These are phyloP conservation scores for Characodon lateralis DNA, from an alignment of 2,797 vertebrate genomes.

Conservation along the genomic window DNA sequence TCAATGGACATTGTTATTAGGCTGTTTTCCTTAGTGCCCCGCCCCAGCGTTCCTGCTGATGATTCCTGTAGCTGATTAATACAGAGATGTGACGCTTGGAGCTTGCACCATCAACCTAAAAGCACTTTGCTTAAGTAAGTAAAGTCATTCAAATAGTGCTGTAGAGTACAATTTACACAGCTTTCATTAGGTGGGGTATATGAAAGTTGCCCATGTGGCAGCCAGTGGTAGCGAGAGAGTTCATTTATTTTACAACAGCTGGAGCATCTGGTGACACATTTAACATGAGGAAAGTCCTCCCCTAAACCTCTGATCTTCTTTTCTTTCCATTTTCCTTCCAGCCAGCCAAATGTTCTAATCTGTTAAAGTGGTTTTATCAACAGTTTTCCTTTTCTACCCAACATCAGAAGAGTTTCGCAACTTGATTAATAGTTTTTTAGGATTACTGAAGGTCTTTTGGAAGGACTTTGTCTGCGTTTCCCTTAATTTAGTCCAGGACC, in stretches of 20 bases:
- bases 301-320: not conserved
- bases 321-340: not conserved
- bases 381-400: not conserved
- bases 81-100: slow-evolving; percentile 5
- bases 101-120: slow-evolving; percentile 52
- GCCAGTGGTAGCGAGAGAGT: not conserved
- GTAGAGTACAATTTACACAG: slow-evolving; percentile 6
- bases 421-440: not conserved
- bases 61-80: slow-evolving; percentile 52
- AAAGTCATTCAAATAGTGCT: slow-evolving; percentile 35
- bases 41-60: slow-evolving; percentile 32
- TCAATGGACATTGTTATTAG: slow-evolving; percentile 73
- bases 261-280: not conserved
- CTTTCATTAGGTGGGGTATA: not conserved
- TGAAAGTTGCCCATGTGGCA: not conserved
- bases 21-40: slow-evolving; percentile 54
- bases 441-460: too few relatives aligned
- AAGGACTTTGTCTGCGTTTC: not conserved
- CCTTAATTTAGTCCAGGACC: not conserved
- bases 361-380: not conserved
- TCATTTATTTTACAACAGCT: not conserved
- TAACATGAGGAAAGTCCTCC: too few relatives aligned
- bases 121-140: slow-evolving; percentile 55
- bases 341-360: not conserved
- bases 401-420: not conserved